These are phyloP conservation scores for Nebria salina DNA, from an alignment of 2,888 invertebrate species.

Conservation along the genomic window DNA sequence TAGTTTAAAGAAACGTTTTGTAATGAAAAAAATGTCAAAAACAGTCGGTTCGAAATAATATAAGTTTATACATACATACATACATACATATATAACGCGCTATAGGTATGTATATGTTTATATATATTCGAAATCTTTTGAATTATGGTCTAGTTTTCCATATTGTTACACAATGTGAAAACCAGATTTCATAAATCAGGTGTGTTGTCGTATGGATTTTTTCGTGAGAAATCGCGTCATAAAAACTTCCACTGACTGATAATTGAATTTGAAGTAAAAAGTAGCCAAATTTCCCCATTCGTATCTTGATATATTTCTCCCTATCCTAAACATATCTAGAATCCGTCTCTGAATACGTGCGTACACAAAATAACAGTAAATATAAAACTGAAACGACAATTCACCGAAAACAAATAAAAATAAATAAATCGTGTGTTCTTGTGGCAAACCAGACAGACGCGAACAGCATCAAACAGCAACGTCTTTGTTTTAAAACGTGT, in stretches of 20 bases:
- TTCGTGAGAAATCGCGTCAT: not conserved
- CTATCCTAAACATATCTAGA: too few relatives aligned
- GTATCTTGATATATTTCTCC: too few relatives aligned
- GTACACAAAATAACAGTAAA: not conserved
- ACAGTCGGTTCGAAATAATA: slow-evolving; percentile 5
- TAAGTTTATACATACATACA: not conserved
- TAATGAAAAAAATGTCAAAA: not conserved
- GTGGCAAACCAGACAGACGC: not conserved
- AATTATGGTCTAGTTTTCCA: not conserved
- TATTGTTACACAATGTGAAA: not conserved
- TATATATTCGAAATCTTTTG: not conserved
- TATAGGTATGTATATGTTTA: not conserved
- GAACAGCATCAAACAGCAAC: not conserved
- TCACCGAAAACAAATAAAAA: not conserved
- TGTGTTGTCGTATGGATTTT: slow-evolving; percentile 5
- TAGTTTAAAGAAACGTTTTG: not conserved
- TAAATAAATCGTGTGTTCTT: not conserved
- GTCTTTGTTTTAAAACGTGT: not conserved
- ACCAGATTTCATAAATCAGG: slow-evolving; percentile 22
- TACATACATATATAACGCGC: not conserved
- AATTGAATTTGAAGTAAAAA: too few relatives aligned
- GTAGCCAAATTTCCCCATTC: too few relatives aligned
- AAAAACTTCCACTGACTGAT: not conserved
- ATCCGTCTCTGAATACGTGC: not conserved
- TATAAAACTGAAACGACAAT: not conserved